A percentile compares a stretch with the other conserved stretches of the same genome.
Evolutionary conservation across 2,888 invertebrate species (phyloP).

Genomic region (Amiota communis): DNA sequence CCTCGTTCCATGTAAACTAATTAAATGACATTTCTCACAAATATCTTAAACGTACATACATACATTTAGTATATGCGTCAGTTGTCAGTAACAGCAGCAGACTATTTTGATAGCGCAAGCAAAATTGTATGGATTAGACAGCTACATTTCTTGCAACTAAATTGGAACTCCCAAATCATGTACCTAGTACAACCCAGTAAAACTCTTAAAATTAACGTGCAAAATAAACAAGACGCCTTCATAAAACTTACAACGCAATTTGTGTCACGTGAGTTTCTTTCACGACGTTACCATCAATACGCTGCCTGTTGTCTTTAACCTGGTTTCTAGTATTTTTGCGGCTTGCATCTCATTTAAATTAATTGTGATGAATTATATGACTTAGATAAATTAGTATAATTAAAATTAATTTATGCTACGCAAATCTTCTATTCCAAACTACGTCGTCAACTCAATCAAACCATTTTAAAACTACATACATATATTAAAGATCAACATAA

Average conservation of each 20-base stretch:
- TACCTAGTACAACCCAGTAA: too few species aligned
- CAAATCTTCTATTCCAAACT: not conserved
- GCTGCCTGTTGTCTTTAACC: too few species aligned
- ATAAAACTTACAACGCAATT: slow-evolving; percentile 1
- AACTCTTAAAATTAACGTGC: slow-evolving; percentile 14
- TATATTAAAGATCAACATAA: too few species aligned
- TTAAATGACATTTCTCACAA: slow-evolving; percentile 55
- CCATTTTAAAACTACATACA: too few species aligned
- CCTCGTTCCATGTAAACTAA: slow-evolving; percentile 49
- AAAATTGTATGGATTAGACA: not conserved
- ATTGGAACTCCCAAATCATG: slow-evolving; percentile 8
- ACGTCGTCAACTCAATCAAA: too few species aligned
- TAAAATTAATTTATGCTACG: slow-evolving; percentile 46
- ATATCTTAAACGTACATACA: slow-evolving; percentile 6
- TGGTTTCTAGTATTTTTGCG: too few species aligned
- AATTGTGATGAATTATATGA: too few species aligned
- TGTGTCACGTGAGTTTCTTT: not conserved
- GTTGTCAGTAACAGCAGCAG: too few species aligned
- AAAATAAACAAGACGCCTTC: slow-evolving; percentile 7
- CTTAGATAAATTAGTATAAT: slow-evolving; percentile 56
- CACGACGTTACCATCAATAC: too few species aligned
- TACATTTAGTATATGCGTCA: too few species aligned
- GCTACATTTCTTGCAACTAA: slow-evolving; percentile 17
- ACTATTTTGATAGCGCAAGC: too few species aligned
- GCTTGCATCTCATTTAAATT: not conserved